Conservation (phyloP, 2,797 vertebrate species). For the Pangasius larnaudii region DNA sequence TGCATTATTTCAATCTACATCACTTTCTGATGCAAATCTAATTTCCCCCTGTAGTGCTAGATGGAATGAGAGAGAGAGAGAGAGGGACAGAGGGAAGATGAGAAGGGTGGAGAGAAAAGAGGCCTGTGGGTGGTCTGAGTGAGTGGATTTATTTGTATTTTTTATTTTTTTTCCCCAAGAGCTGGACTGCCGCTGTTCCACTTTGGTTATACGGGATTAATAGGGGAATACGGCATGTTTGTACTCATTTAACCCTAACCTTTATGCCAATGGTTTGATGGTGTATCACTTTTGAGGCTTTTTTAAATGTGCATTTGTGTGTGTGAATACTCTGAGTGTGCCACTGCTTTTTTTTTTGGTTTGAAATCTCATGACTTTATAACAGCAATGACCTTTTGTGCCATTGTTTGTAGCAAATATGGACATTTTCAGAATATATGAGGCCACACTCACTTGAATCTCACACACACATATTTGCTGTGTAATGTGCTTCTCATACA, state of each 20-base stretch:
- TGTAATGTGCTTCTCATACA: slow-evolving; percentile 37
- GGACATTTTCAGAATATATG: not conserved
- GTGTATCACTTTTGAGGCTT: not conserved
- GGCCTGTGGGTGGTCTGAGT: slow-evolving; percentile 35
- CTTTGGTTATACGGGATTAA: slow-evolving; percentile 11
- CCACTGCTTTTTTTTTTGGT: not conserved
- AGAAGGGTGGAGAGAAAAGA: slow-evolving; percentile 34
- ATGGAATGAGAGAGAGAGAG: slow-evolving; percentile 31
- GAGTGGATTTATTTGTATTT: not conserved
- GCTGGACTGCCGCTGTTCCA: not conserved
- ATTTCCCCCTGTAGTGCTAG: slow-evolving; percentile 78
- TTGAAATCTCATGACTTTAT: not conserved
- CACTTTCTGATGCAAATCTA: slow-evolving; percentile 94
- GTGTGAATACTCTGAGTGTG: not conserved
- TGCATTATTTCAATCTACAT: slow-evolving; percentile 91
- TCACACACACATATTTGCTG: slow-evolving; percentile 4
- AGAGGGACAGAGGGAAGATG: slow-evolving; percentile 21
- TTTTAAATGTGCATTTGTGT: not conserved
- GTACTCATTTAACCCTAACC: slow-evolving; percentile 16
- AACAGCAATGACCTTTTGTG: not conserved
- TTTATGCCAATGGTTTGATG: slow-evolving; percentile 6
- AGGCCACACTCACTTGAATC: not conserved
- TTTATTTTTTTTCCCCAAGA: not conserved
- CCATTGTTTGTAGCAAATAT: not conserved
- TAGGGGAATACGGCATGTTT: not conserved